Evolutionary conservation across 2,888 invertebrate genomes (phyloP).

Genomic region (Tenthredo livida): DNA sequence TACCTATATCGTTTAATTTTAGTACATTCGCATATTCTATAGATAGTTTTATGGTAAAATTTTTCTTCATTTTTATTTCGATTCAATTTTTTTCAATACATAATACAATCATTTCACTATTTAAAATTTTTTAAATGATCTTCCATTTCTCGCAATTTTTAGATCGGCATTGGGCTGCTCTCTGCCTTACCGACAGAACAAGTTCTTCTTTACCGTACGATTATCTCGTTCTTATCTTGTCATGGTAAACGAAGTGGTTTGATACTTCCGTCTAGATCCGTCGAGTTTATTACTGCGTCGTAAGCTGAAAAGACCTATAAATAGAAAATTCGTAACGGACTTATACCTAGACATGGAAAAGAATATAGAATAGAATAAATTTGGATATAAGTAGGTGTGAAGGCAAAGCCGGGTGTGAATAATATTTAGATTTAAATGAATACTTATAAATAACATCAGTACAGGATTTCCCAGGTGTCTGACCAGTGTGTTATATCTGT

Average conservation of each 20-base stretch:
- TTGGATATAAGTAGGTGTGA: background rate
- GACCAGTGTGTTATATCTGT: background rate
- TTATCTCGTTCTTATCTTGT: background rate
- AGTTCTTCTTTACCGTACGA: background rate
- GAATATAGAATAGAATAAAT: background rate
- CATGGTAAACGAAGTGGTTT: too few relatives aligned
- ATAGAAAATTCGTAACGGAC: slow-evolving; percentile 8
- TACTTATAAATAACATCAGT: slow-evolving; percentile 6
- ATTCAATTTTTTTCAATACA: background rate
- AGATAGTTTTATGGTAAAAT: background rate
- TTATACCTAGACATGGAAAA: background rate
- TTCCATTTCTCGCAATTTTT: background rate
- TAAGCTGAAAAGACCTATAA: background rate
- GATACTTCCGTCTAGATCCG: background rate
- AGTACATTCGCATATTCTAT: background rate
- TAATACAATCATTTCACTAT: background rate
- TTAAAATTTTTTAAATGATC: too few relatives aligned
- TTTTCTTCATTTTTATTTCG: background rate
- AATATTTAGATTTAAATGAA: slow-evolving; percentile 17
- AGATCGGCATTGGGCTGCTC: background rate
- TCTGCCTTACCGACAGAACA: background rate
- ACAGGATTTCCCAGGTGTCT: background rate
- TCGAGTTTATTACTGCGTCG: background rate
- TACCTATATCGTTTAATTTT: background rate
- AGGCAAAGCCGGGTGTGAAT: background rate